These are phyloP conservation scores for Odocoileus virginianus DNA, from an alignment of 2,113 vertebrate species.

Conservation along the genomic window DNA sequence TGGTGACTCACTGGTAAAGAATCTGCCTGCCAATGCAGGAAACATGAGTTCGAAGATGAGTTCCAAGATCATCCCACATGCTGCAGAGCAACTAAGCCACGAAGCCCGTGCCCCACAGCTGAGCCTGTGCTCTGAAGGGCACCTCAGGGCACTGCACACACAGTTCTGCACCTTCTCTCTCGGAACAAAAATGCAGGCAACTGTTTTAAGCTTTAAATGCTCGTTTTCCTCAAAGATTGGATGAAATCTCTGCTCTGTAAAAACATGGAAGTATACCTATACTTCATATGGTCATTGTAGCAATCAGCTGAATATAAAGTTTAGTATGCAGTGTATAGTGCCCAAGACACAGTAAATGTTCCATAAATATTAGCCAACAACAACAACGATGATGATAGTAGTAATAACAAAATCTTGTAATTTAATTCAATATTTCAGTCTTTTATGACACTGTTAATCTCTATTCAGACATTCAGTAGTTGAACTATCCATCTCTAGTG, in stretches of 20 bases:
- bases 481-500: not conserved
- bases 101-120: not conserved
- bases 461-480: not conserved
- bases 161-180: not conserved
- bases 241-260: constrained; percentile 3
- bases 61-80: not conserved
- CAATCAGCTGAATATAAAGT: constrained; percentile 5
- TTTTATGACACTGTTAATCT: not conserved
- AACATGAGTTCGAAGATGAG: not conserved
- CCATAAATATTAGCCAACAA: not conserved
- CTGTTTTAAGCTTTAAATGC: not conserved
- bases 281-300: not conserved
- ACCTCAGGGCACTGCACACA: not conserved
- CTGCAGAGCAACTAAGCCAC: not conserved
- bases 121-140: not conserved
- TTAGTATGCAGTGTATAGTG: not conserved
- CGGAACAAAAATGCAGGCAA: constrained; percentile 4
- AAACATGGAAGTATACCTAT: not conserved
- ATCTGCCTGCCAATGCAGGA: not conserved
- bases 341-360: not conserved
- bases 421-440: not conserved
- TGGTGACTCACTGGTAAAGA: not conserved
- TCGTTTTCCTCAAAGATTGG: not conserved
- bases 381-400: not conserved
- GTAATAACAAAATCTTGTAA: not conserved